A percentile compares a stretch with the other conserved stretches of the same genome.
Conservation (phyloP, 2,797 vertebrate species). For the Manis pentadactyla region DNA sequence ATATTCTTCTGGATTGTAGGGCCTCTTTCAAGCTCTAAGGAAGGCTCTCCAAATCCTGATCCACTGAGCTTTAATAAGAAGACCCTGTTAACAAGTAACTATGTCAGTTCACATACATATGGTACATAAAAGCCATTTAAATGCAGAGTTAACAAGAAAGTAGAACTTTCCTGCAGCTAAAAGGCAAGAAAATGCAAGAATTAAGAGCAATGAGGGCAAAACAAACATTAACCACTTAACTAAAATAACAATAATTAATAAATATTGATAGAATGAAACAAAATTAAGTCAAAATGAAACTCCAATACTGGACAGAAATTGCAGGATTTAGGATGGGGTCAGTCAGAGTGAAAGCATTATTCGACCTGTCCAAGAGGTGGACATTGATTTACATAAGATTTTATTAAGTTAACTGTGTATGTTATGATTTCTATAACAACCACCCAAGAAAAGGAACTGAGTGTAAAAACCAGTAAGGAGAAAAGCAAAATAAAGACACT, state of each 20-base stretch:
- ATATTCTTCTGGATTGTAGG: neutral
- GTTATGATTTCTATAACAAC: neutral
- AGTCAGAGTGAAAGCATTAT: neutral
- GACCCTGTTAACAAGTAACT: neutral
- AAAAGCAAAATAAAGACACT: neutral
- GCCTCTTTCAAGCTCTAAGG: neutral
- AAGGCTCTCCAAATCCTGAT: neutral
- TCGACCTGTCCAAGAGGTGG: neutral
- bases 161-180: neutral
- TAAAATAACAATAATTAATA: neutral
- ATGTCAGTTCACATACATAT: neutral
- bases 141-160: neutral
- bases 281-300: neutral
- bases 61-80: neutral
- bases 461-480: neutral
- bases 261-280: neutral
- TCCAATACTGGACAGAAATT: neutral
- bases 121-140: neutral
- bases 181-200: neutral
- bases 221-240: neutral
- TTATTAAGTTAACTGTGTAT: neutral
- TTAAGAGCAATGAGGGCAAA: neutral
- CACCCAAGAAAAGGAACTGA: neutral
- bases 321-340: neutral
- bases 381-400: neutral